Conservation (phyloP, 2,888 invertebrate genomes). For the Caenorhabditis japonica region DNA sequence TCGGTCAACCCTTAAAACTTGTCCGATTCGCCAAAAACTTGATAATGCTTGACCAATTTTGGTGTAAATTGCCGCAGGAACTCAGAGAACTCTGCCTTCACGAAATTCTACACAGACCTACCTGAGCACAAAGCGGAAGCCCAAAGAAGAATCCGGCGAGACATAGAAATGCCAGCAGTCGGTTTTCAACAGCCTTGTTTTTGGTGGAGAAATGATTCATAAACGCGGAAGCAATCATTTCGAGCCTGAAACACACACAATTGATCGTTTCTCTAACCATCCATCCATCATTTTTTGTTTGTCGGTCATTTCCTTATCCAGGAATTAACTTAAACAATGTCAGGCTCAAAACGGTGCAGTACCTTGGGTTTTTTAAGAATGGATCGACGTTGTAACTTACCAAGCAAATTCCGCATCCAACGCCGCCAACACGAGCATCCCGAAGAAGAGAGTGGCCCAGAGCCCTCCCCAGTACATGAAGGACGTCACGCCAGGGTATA, state of each 20-base stretch:
- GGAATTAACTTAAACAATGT: too few relatives aligned
- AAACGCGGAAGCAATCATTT: slow-evolving; percentile 74
- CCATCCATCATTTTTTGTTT: too few relatives aligned
- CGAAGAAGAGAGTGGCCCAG: slow-evolving; percentile 74
- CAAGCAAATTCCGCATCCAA: slow-evolving; percentile 67
- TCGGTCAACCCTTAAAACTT: too few relatives aligned
- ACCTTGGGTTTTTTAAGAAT: too few relatives aligned
- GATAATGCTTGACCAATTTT: too few relatives aligned
- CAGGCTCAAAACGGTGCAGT: too few relatives aligned
- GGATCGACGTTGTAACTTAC: slow-evolving; percentile 35
- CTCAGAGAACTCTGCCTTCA: too few relatives aligned
- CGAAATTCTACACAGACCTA: slow-evolving; percentile 19
- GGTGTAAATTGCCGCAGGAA: too few relatives aligned
- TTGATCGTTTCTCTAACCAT: too few relatives aligned
- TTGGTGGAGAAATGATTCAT: slow-evolving; percentile 72
- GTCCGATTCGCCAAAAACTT: too few relatives aligned
- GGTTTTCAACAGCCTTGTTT: slow-evolving; percentile 69
- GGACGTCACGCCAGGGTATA: slow-evolving; percentile 73
- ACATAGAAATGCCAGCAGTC: slow-evolving; percentile 67
- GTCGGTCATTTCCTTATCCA: neutral
- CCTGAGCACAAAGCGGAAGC: slow-evolving; percentile 71
- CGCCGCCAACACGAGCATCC: slow-evolving; percentile 71
- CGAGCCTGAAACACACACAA: slow-evolving; percentile 73
- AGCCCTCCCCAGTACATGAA: slow-evolving; percentile 72
- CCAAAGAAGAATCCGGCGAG: slow-evolving; percentile 72